Conservation (phyloP, 1,140 invertebrate genomes). For the Acromyrmex charruanus region DNA sequence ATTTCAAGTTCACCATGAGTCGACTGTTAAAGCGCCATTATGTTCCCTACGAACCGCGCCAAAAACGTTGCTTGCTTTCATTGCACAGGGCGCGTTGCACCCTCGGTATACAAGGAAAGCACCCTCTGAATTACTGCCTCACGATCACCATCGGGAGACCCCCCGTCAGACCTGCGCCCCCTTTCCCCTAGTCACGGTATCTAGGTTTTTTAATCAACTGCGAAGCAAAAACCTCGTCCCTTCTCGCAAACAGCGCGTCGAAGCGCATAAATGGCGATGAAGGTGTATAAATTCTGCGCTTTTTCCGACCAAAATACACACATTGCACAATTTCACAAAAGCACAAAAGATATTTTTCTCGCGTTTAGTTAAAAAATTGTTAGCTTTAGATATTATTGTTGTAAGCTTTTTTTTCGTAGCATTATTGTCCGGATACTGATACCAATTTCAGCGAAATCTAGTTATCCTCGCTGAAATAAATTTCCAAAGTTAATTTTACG, state of each 20-base stretch:
- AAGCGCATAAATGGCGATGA: conserved; percentile 46
- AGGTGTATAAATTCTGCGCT: conserved; percentile 23
- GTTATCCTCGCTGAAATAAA: not conserved
- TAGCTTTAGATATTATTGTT: not conserved
- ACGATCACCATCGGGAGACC: conserved; percentile 56
- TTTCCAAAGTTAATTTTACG: not conserved
- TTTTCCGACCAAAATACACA: conserved; percentile 16
- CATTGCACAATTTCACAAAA: not conserved
- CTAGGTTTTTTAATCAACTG: conserved; percentile 64
- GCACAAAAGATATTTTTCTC: not conserved
- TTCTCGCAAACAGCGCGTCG: conserved; percentile 24
- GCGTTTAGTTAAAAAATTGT: not conserved
- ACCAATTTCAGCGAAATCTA: not conserved
- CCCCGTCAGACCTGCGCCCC: not conserved
- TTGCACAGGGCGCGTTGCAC: conserved; percentile 38
- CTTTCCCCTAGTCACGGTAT: conserved; percentile 21
- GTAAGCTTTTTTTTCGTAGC: not conserved
- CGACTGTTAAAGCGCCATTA: conserved; percentile 56
- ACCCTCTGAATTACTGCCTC: conserved; percentile 62
- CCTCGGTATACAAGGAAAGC: conserved; percentile 49
- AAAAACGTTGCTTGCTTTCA: conserved; percentile 64
- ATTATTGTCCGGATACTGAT: not conserved
- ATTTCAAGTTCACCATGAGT: conserved; percentile 57
- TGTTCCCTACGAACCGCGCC: conserved; percentile 61
- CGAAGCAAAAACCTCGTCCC: conserved; percentile 39